A percentile compares a stretch with the other conserved stretches of the same genome.
phyloP scores from a whole-genome alignment of 2,113 vertebrate species.

The Panurus biarmicus region DNA sequence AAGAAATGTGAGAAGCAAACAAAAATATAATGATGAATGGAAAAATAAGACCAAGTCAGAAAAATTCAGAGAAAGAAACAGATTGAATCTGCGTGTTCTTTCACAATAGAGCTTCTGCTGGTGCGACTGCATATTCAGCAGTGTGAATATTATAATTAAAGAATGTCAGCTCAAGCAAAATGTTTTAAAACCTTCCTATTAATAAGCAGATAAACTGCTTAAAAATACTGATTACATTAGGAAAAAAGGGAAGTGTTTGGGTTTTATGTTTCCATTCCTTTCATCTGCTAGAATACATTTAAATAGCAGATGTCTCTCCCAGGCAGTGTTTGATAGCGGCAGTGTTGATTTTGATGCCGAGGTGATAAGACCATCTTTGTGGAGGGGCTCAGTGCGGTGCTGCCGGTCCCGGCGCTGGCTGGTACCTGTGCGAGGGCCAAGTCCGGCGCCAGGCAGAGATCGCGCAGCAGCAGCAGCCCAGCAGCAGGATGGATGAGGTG shows the following conservation, averaged over 20 bases:
- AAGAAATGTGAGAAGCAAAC: slow-evolving; percentile 41
- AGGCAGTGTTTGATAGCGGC: neutral
- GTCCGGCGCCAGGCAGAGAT: neutral
- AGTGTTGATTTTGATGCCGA: neutral
- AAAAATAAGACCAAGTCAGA: slow-evolving; percentile 37
- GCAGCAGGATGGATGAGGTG: neutral
- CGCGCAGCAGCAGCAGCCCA: neutral
- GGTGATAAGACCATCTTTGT: neutral
- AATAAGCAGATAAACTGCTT: slow-evolving; percentile 50
- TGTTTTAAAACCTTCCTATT: slow-evolving; percentile 49
- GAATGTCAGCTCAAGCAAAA: slow-evolving; percentile 49
- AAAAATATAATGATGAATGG: slow-evolving; percentile 46
- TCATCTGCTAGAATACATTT: slow-evolving; percentile 16
- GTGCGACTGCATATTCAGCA: slow-evolving; percentile 45
- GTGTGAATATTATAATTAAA: slow-evolving; percentile 56
- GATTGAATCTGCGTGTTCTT: slow-evolving; percentile 28
- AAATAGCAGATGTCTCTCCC: slow-evolving; percentile 37
- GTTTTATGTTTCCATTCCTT: slow-evolving; percentile 22
- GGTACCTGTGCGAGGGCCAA: accelerated
- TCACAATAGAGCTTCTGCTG: slow-evolving; percentile 35
- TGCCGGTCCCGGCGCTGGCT: neutral
- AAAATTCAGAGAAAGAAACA: slow-evolving; percentile 48
- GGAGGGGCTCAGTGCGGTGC: neutral
- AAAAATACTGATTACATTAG: slow-evolving; percentile 47
- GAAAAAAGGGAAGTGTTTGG: neutral